These are phyloP conservation scores for Amitus sp. DNA, from an alignment of 2,888 invertebrate species.

Conservation along the genomic window DNA sequence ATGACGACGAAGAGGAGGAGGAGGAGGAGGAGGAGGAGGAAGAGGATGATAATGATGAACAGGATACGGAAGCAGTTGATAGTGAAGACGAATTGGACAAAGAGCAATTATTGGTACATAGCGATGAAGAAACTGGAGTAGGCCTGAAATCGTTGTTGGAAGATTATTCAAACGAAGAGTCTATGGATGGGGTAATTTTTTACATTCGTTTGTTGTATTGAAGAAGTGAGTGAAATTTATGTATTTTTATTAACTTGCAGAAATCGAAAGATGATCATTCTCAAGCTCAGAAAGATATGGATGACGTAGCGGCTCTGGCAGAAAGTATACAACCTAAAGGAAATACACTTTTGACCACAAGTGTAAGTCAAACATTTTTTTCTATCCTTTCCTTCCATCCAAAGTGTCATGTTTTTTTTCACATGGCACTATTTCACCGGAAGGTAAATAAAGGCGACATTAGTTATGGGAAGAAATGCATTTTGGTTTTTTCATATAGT, in stretches of 20 bases:
- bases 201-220: neutral
- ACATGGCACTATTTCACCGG: slow-evolving; percentile 55
- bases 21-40: slow-evolving; percentile 52
- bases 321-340: slow-evolving; percentile 98
- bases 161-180: slow-evolving; percentile 64
- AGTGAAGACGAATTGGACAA: slow-evolving; percentile 57
- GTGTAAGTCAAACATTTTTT: slow-evolving; percentile 68
- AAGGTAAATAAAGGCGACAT: slow-evolving; percentile 54
- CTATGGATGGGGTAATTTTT: slow-evolving; percentile 28
- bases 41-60: slow-evolving; percentile 47
- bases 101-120: slow-evolving; percentile 56
- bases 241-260: slow-evolving; percentile 14
- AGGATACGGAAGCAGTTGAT: slow-evolving; percentile 50
- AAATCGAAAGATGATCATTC: slow-evolving; percentile 29
- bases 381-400: slow-evolving; percentile 52
- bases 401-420: slow-evolving; percentile 49
- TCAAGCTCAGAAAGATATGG: slow-evolving; percentile 78
- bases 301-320: slow-evolving; percentile 93
- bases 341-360: slow-evolving; percentile 93
- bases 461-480: slow-evolving; percentile 17
- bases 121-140: slow-evolving; percentile 66
- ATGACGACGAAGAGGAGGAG: slow-evolving; percentile 52
- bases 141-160: slow-evolving; percentile 71
- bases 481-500: slow-evolving; percentile 31
- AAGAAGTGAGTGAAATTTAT: slow-evolving; percentile 20